phyloP scores from a whole-genome alignment of 2,113 vertebrate species.

The Sceloporus tristichus region DNA sequence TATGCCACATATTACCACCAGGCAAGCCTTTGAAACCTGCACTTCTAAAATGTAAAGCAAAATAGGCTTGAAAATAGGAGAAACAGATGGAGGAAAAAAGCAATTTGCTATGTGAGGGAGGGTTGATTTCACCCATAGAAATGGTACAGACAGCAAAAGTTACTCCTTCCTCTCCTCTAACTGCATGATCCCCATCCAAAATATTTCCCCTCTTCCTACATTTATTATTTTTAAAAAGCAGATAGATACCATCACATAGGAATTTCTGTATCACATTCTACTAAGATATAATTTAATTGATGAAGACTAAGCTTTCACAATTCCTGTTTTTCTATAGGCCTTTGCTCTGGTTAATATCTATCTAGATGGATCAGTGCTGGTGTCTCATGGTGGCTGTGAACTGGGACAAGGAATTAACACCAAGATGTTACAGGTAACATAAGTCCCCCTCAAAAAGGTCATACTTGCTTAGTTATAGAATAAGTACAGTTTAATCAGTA shows the following conservation, averaged over 20 bases:
- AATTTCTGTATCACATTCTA: background rate
- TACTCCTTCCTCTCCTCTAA: background rate
- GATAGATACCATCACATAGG: background rate
- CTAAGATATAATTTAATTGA: background rate
- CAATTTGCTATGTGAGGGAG: background rate
- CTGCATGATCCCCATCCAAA: background rate
- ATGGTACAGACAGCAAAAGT: background rate
- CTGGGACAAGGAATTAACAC: constrained; percentile 89
- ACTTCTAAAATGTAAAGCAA: background rate
- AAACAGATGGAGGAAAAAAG: background rate
- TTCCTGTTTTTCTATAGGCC: constrained; percentile 71
- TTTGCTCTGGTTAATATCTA: constrained; percentile 87
- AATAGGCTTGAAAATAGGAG: background rate
- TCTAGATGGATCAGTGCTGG: constrained; percentile 86
- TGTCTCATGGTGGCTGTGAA: constrained; percentile 85
- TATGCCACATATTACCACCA: constrained; percentile 79
- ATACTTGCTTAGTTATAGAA: background rate
- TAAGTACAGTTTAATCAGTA: background rate
- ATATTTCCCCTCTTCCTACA: background rate
- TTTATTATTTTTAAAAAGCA: background rate
- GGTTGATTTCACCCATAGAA: background rate
- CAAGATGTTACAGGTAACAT: constrained; percentile 84
- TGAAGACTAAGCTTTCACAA: background rate
- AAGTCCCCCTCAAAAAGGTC: background rate
- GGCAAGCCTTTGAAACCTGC: constrained; percentile 65